Evolutionary conservation across 1,140 invertebrate species (phyloP).

Genomic region (Drosophila subpulchrella): DNA sequence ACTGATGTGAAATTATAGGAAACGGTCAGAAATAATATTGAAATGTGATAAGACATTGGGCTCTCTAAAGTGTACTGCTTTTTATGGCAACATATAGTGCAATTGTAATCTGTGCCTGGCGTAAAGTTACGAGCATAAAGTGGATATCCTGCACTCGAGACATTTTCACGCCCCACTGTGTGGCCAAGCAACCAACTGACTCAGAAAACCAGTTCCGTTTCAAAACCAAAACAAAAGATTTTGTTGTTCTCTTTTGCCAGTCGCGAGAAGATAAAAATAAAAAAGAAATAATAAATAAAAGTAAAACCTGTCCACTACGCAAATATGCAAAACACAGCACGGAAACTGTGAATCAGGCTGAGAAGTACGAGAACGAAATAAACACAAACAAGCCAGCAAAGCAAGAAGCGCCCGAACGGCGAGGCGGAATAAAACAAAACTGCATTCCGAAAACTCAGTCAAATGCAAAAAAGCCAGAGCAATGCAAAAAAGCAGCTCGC

Average conservation of each 20-base stretch:
- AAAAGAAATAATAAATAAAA: constrained; percentile 26
- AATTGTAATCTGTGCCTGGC: too few relatives aligned
- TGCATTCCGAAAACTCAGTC: constrained; percentile 77
- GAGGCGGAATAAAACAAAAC: constrained; percentile 59
- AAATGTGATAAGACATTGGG: too few relatives aligned
- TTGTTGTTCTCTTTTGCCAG: constrained; percentile 26
- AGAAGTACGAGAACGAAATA: constrained; percentile 23
- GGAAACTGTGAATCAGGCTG: constrained; percentile 64
- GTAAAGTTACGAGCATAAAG: not conserved
- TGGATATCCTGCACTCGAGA: not conserved
- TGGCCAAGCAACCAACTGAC: constrained; percentile 40
- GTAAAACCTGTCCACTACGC: constrained; percentile 42
- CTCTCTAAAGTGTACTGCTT: too few relatives aligned
- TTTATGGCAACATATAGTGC: too few relatives aligned
- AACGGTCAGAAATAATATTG: too few relatives aligned
- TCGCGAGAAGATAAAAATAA: constrained; percentile 10
- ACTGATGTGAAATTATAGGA: too few relatives aligned
- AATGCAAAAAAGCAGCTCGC: constrained; percentile 3
- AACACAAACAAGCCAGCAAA: constrained; percentile 25
- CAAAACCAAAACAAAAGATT: constrained; percentile 69
- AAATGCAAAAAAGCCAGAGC: constrained; percentile 59
- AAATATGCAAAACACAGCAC: constrained; percentile 61
- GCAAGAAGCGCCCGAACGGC: constrained; percentile 27
- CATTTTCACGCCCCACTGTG: not conserved
- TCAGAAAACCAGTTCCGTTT: constrained; percentile 63